phyloP scores from a whole-genome alignment of 2,113 vertebrate genomes.

The Pristiophorus japonicus region DNA sequence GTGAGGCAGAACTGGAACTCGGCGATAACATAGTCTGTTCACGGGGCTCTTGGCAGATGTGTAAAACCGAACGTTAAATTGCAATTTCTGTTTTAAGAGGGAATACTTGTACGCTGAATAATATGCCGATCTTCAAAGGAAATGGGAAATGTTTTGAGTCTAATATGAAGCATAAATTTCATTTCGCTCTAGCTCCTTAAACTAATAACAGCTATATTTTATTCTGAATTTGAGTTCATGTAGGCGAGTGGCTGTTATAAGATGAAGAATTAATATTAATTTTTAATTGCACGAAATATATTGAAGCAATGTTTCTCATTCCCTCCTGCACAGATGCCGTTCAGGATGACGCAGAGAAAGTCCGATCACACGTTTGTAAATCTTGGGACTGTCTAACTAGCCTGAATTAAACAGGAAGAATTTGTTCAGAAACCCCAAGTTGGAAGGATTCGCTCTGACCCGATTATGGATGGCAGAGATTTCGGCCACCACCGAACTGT shows the following conservation, averaged over 20 bases:
- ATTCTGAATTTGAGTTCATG: neutral
- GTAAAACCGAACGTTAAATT: neutral
- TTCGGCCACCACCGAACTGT: slow-evolving; percentile 85
- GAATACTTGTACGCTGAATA: no score
- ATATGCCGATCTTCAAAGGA: no score
- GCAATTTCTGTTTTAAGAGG: neutral
- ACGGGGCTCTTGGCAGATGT: neutral
- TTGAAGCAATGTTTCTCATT: slow-evolving; percentile 36
- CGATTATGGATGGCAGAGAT: slow-evolving; percentile 97
- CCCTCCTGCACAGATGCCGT: slow-evolving; percentile 55
- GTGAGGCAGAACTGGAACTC: neutral
- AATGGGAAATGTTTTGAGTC: neutral
- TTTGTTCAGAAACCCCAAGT: slow-evolving; percentile 46
- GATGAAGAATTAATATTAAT: neutral
- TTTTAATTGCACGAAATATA: neutral
- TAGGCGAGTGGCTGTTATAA: no score
- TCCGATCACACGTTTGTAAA: slow-evolving; percentile 52
- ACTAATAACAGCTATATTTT: neutral
- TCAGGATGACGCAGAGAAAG: slow-evolving; percentile 60
- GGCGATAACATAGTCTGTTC: neutral
- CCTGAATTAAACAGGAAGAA: slow-evolving; percentile 47
- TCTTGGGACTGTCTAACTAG: slow-evolving; percentile 58
- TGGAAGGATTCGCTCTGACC: slow-evolving; percentile 46
- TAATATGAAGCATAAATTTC: neutral
- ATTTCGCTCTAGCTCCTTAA: neutral